Conservation (phyloP, 2,797 vertebrate genomes). For the Silurus lanzhouensis region DNA sequence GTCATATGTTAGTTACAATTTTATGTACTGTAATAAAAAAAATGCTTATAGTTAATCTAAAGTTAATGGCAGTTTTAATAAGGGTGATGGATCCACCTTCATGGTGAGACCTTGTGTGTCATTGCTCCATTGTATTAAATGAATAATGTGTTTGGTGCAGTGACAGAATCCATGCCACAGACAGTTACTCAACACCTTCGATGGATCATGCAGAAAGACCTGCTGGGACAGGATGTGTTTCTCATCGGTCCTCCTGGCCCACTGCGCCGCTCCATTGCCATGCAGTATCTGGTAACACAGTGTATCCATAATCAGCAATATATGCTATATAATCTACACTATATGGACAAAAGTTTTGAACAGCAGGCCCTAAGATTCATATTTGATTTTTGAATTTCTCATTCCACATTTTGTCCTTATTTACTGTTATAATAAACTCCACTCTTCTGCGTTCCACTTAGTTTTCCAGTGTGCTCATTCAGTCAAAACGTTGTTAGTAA, state of each 20-base stretch:
- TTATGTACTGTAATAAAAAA: not conserved
- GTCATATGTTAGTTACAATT: not conserved
- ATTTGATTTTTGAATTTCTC: no score
- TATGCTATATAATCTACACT: not conserved
- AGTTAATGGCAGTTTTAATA: not conserved
- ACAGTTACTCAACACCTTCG: constrained; percentile 87
- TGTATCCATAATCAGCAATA: not conserved
- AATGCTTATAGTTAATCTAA: not conserved
- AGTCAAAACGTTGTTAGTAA: no score
- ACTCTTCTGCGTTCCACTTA: no score
- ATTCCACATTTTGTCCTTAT: no score
- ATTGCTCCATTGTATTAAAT: not conserved
- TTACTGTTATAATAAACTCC: no score
- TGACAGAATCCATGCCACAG: constrained; percentile 84
- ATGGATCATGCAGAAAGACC: constrained; percentile 99
- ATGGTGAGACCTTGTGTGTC: not conserved
- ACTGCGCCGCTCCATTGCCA: constrained; percentile 90
- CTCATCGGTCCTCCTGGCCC: constrained; percentile 96
- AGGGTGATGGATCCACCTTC: not conserved
- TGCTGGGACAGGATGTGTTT: constrained; percentile 94
- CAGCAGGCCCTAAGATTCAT: no score
- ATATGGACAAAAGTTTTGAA: not conserved
- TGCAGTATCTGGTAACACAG: constrained; percentile 90
- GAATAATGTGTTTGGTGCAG: constrained; percentile 60
- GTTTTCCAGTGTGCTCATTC: no score